phyloP scores from a whole-genome alignment of 2,113 vertebrate genomes.

The Corydoras maculifer region DNA sequence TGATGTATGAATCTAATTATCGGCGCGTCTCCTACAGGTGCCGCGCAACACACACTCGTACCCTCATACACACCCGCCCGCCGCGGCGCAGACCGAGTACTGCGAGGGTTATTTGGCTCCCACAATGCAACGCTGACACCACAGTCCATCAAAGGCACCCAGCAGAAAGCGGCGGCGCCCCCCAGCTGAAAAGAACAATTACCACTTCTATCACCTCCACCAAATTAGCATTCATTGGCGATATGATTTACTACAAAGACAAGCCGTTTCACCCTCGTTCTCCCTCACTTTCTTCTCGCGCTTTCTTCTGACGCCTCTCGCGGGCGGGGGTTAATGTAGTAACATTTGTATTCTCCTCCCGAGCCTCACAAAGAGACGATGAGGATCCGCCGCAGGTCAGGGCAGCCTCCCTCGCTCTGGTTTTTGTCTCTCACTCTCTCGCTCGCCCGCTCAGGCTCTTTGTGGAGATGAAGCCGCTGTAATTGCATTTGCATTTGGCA shows the following conservation, averaged over 20 bases:
- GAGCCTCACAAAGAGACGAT: slow-evolving; percentile 39
- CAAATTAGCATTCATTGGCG: slow-evolving; percentile 48
- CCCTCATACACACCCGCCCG: too few relatives aligned
- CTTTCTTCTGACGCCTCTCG: slow-evolving; percentile 33
- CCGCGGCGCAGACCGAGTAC: too few relatives aligned
- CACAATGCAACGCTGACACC: slow-evolving; percentile 40
- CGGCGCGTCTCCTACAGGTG: slow-evolving; percentile 24
- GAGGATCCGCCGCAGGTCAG: slow-evolving; percentile 57
- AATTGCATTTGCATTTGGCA: slow-evolving; percentile 61
- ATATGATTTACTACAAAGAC: slow-evolving; percentile 47
- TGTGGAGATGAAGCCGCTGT: slow-evolving; percentile 60
- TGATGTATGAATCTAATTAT: slow-evolving; percentile 39
- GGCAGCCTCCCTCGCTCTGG: slow-evolving; percentile 42
- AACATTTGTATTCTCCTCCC: slow-evolving; percentile 58
- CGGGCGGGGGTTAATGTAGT: slow-evolving; percentile 48
- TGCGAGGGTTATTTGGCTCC: slow-evolving; percentile 33
- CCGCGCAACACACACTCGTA: slow-evolving; percentile 9
- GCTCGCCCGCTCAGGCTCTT: slow-evolving; percentile 35
- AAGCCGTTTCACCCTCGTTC: slow-evolving; percentile 36
- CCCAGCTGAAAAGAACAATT: slow-evolving; percentile 47
- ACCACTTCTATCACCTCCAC: slow-evolving; percentile 45
- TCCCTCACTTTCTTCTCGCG: slow-evolving; percentile 32
- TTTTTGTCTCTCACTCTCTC: slow-evolving; percentile 43
- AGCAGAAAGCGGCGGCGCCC: slow-evolving; percentile 25
- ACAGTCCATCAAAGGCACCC: slow-evolving; percentile 45